phyloP scores from a whole-genome alignment of 2,797 vertebrate species.

The Argentina silus region DNA sequence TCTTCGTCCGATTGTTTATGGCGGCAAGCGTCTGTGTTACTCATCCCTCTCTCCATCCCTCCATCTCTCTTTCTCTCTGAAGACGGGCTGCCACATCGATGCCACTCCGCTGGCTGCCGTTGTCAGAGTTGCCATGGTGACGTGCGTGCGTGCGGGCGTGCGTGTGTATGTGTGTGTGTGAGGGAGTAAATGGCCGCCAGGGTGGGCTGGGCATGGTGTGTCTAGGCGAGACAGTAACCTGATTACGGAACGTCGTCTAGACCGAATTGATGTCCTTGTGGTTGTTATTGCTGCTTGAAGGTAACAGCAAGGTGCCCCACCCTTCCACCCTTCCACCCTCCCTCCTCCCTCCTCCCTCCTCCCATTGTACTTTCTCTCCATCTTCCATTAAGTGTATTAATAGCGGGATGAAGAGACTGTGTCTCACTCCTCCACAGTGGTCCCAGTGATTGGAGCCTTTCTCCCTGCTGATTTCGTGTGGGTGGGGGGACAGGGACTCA shows the following conservation, averaged over 20 bases:
- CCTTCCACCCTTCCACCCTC: neutral
- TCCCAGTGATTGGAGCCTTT: conserved; percentile 61
- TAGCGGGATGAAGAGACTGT: conserved; percentile 42
- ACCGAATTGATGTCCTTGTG: conserved; percentile 53
- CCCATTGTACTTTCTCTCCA: conserved; percentile 16
- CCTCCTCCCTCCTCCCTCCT: conserved; percentile 7
- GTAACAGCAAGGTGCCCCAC: neutral
- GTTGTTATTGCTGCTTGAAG: neutral
- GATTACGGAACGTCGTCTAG: conserved; percentile 70
- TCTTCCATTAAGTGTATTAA: conserved; percentile 52
- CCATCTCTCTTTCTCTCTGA: conserved; percentile 30
- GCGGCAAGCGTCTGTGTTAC: neutral
- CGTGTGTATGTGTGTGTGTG: neutral
- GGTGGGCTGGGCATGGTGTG: conserved; percentile 11
- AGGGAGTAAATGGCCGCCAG: conserved; percentile 11
- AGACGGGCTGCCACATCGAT: conserved; percentile 56
- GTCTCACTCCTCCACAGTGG: conserved; percentile 49
- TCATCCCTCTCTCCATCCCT: conserved; percentile 4
- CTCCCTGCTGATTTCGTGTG: conserved; percentile 64
- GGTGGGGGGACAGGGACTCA: conserved; percentile 58
- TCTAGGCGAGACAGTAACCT: conserved; percentile 52
- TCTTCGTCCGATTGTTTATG: conserved; percentile 2
- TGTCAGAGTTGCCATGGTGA: conserved; percentile 64
- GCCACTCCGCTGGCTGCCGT: conserved; percentile 48
- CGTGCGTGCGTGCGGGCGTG: conserved; percentile 19